Base-by-base conservation (phyloP, 1,140 invertebrate genomes). In the Dendroctonus valens region DNA sequence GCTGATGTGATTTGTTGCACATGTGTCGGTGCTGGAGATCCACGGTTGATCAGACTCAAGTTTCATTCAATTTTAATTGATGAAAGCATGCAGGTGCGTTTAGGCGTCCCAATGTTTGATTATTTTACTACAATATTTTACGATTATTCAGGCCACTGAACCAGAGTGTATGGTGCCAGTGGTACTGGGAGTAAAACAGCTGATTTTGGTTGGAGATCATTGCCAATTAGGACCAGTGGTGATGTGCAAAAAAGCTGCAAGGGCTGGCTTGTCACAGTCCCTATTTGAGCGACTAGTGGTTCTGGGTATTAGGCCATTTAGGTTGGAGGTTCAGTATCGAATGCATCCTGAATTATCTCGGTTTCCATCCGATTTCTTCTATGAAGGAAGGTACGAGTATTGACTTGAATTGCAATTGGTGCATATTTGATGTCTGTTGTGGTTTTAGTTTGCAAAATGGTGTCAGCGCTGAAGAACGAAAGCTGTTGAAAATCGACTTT, bases 1-100 rank as follows among this genome's bases (percentile, higher is more conserved):
- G 98, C 98, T 12, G 97, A 99, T 80, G 98, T 99, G 0, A 97
- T 99, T 55, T 99, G 97, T 74, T 99, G 96, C 74, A 99, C 98
- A 0, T 99, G 97, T 80, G 97, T 99, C 0, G 96, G 96, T 42
- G 96, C 98, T 9, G 97, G 98, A 2, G 98, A 99, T 82, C 93
- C 94, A 0, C 81, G 97, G 26, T 78, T 99, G 3, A 87, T 90
- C 5, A 85, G 94, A 40, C 87, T 99, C 68, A 94, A 98, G 72
- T 99, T 99, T 80, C 90, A 96, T 71, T 97, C 95, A 6, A 98
- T 99, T 63, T 84, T 99, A 0, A 99, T 99, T 68, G 98, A 99
- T 77, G 98, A 99, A 79, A 97, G 95, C 70, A 86, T 86, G 85
- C 92, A 96, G 79, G 73, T 74, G 41, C 12, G 39, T 50, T 50